Base-by-base conservation (phyloP, 2,113 vertebrate species). In the Callithrix jacchus region DNA sequence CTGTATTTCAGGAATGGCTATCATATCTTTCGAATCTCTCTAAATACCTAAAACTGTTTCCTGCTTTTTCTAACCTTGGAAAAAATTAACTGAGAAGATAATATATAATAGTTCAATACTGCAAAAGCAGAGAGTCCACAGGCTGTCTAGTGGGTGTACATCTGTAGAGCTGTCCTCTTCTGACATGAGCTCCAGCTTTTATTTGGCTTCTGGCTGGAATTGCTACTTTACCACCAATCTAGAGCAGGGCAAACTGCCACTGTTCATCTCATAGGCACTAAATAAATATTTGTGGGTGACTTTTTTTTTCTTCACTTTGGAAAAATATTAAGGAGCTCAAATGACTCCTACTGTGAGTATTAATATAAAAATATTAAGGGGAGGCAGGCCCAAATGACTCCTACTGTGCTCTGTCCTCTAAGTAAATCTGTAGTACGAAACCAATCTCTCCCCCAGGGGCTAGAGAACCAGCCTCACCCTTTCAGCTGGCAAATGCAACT, bases 271-370 rank as follows among this genome's bases (percentile, higher is more conserved):
- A 18, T 3, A 73, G 58, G 21, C 25, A 64, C 61, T 84, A 85
- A 49, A 85, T 47, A 87, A 88, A 47, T 80, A 68, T 68, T 71
- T 87, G 80, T 37, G 35, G 71, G 71, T 58, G 45, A n/a, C 45
- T 23, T 83, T 82, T 71, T 64, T 88, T 81, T 42, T 37, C 5
- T 47, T 71, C n/a, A 68, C 47, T 70, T 88, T 9, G 40, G 87
- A 91, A 93, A 89, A 79, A 32, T 89, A 91, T 56, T 83, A 92
- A 93, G 37, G 40, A 89, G 20, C 37, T 96, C 47, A 83, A 35
- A 80, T 45, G 76, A 84, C n/a, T n/a, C n/a, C n/a, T n/a, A n/a
- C n/a, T n/a, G n/a, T n/a, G n/a, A n/a, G n/a, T n/a, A n/a, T n/a
- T n/a, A n/a, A n/a, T n/a, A n/a, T n/a, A n/a, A n/a, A n/a, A n/a